Base-by-base conservation (phyloP, 2,888 invertebrate species). In the Pterostichus niger region DNA sequence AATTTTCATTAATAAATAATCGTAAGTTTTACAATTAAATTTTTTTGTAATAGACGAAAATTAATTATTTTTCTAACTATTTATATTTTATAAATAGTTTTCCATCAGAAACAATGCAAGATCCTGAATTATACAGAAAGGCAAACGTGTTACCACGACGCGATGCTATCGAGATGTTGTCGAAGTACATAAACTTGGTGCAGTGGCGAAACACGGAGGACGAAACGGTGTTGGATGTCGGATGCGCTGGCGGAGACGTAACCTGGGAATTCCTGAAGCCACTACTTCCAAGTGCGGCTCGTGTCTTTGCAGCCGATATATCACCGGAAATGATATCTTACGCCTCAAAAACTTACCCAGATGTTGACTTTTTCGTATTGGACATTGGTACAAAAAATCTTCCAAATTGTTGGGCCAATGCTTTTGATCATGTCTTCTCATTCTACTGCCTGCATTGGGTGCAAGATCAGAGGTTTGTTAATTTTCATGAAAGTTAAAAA, bases 361-460 rank as follows among this genome's bases (percentile, higher is more conserved):
- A 91, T 84, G 88, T 89, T 3, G 86, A 87, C 33, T 89, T 90
- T 0, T 84, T 84, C 10, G 86, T 86, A 33, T 86, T 92, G 80
- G 93, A 95, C 86, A 93, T 95, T 81, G 89, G 91, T 0, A 87
- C 89, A 0, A 87, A 85, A n/a, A 83, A 90, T 56, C 84, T 93
- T 76, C 91, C 92, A 0, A 86, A 87, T 1, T 88, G 91, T 13
- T 84, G 91, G 73, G 85, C 88, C 11, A 90, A 88, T 56, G 10
- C 56, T 6, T 56, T 17, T 10, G 91, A 93, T 86, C 93, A 94
- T 86, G 91, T 92, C 0, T 92, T 94, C 56, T 95, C 95, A 0
- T 94, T 95, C 86, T 94, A 94, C 87, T 92, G 94, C 83, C 89
- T 95, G 1, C 95, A 95, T 86, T 95, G 95, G 95, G 92, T 95